Percentiles rank a stretch among this genome's conserved stretches.
phyloP scores from a whole-genome alignment of 2,888 invertebrate species.

The Nemotelus nigrinus region DNA sequence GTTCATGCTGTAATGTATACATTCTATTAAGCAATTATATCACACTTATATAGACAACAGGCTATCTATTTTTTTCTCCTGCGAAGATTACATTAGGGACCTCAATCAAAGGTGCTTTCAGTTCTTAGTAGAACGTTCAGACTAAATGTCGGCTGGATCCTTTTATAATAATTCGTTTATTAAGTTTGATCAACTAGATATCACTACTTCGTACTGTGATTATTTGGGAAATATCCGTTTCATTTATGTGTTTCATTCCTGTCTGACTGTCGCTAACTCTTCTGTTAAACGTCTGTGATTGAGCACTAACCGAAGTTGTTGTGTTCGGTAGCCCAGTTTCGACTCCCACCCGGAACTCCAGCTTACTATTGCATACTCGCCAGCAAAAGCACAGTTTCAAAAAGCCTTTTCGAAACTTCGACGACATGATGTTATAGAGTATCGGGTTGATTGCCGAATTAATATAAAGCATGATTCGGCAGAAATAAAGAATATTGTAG shows the following conservation, averaged over 20 bases:
- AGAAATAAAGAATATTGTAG: constrained; percentile 84
- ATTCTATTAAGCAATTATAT: no score
- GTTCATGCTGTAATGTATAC: no score
- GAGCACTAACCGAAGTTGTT: constrained; percentile 68
- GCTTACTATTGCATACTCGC: constrained; percentile 59
- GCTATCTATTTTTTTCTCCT: no score
- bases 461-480: constrained; percentile 85
- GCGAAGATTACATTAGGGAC: no score
- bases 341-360: constrained; percentile 65
- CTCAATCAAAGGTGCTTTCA: no score
- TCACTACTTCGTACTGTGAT: no score
- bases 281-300: constrained; percentile 71
- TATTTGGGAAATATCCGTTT: not conserved
- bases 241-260: constrained; percentile 4
- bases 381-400: constrained; percentile 73
- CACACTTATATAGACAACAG: no score
- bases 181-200: no score
- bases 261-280: constrained; percentile 65
- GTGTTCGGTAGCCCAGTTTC: constrained; percentile 69
- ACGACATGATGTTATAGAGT: constrained; percentile 91
- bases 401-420: constrained; percentile 87
- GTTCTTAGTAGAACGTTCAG: no score
- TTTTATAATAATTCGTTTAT: no score
- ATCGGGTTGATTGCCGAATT: constrained; percentile 93
- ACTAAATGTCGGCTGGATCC: no score